Evolutionary conservation across 2,113 vertebrate genomes (phyloP).

Genomic region (Rhea americana): DNA sequence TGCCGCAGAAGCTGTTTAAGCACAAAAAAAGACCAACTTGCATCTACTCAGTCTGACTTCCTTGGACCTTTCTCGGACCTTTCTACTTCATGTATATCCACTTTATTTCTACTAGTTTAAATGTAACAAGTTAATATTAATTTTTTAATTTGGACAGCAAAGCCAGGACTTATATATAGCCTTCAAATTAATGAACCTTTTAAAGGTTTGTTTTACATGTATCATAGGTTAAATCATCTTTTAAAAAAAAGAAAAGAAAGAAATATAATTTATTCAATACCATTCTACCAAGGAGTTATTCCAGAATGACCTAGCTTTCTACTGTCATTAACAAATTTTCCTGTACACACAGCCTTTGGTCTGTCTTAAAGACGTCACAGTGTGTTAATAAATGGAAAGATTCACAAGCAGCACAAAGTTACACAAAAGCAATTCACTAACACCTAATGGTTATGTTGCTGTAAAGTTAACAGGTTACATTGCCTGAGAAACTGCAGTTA

Average conservation of each 20-base stretch:
- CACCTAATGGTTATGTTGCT: neutral
- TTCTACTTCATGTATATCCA: neutral
- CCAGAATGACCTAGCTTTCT: neutral
- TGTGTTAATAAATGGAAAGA: constrained; percentile 40
- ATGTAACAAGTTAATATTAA: neutral
- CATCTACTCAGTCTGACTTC: constrained; percentile 14
- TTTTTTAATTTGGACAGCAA: neutral
- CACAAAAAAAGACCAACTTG: neutral
- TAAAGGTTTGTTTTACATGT: neutral
- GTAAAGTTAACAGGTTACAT: neutral
- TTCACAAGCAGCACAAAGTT: neutral
- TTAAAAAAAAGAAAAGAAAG: no score
- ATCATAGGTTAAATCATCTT: neutral
- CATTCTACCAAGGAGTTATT: neutral
- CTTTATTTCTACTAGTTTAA: neutral
- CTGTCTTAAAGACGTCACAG: neutral
- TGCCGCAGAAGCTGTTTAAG: neutral
- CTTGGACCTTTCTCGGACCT: neutral
- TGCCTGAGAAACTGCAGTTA: neutral
- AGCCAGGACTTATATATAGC: neutral
- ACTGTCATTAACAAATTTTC: neutral
- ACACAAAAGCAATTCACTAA: neutral
- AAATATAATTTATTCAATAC: neutral
- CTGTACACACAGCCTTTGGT: neutral
- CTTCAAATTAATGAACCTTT: neutral